Base-by-base conservation (phyloP, 2,888 invertebrate genomes). In the Chelonus formosanus region DNA sequence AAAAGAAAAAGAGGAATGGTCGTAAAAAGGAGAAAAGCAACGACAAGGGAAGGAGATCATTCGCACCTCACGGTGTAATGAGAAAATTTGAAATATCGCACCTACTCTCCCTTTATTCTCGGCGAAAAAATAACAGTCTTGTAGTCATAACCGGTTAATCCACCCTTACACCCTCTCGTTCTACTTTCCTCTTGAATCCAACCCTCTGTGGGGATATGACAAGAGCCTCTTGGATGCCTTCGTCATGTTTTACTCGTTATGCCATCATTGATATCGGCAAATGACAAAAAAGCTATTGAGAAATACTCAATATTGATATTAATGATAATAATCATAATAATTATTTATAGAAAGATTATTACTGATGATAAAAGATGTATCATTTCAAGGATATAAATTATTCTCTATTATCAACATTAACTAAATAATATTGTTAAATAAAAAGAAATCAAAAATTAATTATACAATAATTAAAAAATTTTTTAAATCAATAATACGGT, bases 61-160 rank as follows among this genome's bases (percentile, higher is more conserved):
- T 83, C 83, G 80, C 83, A 81, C 83, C 83, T 82, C 81, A 75
- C 74, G 77, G 78, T 80, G 78, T 83, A 83, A 83, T 83, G 83
- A 83, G 83, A 84, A 84, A 83, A 83, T 83, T 84, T 84, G 83
- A 83, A 84, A 84, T 84, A 83, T 83, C 80, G 80, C 82, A 77
- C 73, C 67, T 6, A 35, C 52, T 67, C 64, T 45, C 55, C 67
- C 45, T 55, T 36, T 47, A 53, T 57, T 57, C 53, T 63, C 47
- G 58, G 40, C 67, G 54, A 74, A 75, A 73, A 75, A 77, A 77
- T 75, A 76, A 76, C 78, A 73, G 73, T 73, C 72, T 72, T 75
- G 71, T 71, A 80, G 78, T 78, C 81, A 76, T 81, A 81, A 81
- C 79, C 80, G 77, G 74, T 79, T 79, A 78, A 78, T 79, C 79